These are phyloP conservation scores for Catharus fuscescens DNA, from an alignment of 2,113 vertebrate genomes.

Conservation along the genomic window DNA sequence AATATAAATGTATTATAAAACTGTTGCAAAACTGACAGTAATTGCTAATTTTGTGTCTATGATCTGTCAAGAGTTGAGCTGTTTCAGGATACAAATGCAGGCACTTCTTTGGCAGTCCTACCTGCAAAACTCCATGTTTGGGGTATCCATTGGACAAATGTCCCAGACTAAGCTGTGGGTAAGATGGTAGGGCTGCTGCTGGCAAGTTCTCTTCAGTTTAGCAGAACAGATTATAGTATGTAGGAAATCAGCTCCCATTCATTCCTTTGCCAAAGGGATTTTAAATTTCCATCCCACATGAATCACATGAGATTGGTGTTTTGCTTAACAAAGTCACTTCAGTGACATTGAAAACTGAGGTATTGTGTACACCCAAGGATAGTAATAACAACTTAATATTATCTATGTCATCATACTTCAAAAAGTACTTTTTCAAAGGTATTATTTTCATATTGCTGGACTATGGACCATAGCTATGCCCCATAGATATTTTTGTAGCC, in stretches of 20 bases:
- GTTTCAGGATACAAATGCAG: not conserved
- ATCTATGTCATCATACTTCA: not conserved
- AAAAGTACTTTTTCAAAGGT: not conserved
- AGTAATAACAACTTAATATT: not conserved
- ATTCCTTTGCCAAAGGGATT: not conserved
- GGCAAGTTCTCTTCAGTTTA: not conserved
- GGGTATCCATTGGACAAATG: not conserved
- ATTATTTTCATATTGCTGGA: not conserved
- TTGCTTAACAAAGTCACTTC: not conserved
- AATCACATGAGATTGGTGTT: not conserved
- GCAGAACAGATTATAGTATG: not conserved
- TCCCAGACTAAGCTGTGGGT: not conserved
- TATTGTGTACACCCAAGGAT: not conserved
- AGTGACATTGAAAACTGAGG: not conserved
- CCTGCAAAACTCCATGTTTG: not conserved
- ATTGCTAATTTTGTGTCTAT: not conserved
- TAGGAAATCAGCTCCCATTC: not conserved
- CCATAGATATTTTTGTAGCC: not conserved
- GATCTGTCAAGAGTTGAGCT: not conserved
- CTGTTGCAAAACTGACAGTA: not conserved
- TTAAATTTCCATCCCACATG: not conserved
- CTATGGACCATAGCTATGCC: not conserved
- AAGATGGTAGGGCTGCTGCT: not conserved
- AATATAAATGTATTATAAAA: not conserved
- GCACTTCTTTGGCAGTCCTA: not conserved